Conservation (phyloP, 2,797 vertebrate species). For the Artibeus jamaicensis region DNA sequence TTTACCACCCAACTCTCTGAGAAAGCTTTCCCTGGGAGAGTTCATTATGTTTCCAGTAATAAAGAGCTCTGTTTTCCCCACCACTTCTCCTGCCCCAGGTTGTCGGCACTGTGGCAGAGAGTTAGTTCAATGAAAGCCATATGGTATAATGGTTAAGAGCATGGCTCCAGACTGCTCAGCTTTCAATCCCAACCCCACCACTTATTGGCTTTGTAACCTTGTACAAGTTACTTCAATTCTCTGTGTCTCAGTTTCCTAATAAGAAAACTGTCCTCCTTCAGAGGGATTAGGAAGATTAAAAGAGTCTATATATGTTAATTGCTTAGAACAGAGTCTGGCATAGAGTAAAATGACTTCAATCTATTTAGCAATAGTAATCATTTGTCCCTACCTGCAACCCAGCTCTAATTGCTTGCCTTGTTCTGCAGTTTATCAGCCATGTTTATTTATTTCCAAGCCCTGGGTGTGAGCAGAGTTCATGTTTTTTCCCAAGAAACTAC, state of each 20-base stretch:
- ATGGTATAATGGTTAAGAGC: not conserved
- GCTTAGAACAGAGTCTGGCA: not conserved
- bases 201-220: not conserved
- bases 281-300: not conserved
- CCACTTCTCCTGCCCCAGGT: not conserved
- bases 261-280: not conserved
- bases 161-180: not conserved
- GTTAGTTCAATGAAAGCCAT: conserved; percentile 36
- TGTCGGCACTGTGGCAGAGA: not conserved
- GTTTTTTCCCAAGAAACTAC: not conserved
- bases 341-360: not conserved
- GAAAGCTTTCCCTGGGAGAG: conserved; percentile 32
- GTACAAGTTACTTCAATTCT: not conserved
- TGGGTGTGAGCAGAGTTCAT: not conserved
- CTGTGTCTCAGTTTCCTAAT: not conserved
- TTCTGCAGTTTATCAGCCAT: not conserved
- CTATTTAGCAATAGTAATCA: not conserved
- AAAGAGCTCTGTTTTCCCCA: conserved; percentile 52
- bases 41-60: conserved; percentile 62
- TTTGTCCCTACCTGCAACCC: not conserved
- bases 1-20: conserved; percentile 18
- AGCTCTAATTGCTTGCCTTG: not conserved
- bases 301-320: not conserved
- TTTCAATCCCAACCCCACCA: not conserved
- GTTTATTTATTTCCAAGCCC: not conserved